Evolutionary conservation across 2,113 vertebrate species (phyloP), one percentile per base, ranked within the genome.

Genomic region (Salminus brasiliensis): DNA sequence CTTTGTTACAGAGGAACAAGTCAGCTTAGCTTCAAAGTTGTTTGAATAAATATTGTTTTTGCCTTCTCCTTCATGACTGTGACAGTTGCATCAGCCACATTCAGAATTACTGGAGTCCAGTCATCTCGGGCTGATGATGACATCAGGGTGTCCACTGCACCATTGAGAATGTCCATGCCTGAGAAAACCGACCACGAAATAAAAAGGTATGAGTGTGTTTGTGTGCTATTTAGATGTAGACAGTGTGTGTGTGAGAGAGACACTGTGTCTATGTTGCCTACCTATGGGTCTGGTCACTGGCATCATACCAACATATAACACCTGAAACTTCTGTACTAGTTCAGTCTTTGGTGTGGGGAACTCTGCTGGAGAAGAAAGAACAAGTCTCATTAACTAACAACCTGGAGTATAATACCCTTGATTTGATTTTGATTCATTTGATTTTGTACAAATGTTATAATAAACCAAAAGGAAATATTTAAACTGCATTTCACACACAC

Each of bases 331-430:
- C 94, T 99, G 98, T 6, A 99, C 98, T 92, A 98, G 91, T 89
- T 99, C 98, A 0, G 96, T 98, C 95, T 99, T 99, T 93, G 97
- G 97, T 88, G 97, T 99, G 89, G 98, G 98, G 81, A 99, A 99
- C 93, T 99, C 98, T 96, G 97, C 93, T 90, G 82, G 92, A 83
- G 77, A 79, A 72, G 36, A 78, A n/a, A 72, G 13, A 30, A 62
- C 4, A 52, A 2, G 12, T n/a, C 39, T 39, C 18, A 12, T 79
- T 59, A 73, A 59, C 43, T 39, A 34, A 78, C 34, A 70, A n/a
- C n/a, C n/a, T n/a, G n/a, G n/a, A n/a, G n/a, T n/a, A n/a, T n/a
- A n/a, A n/a, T n/a, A n/a, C n/a, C n/a, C n/a, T n/a, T n/a, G n/a
- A n/a, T n/a, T n/a, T n/a, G n/a, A n/a, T n/a, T n/a, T n/a, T n/a